Conservation (phyloP, 1,140 invertebrate genomes). For the Eriocheir sinensis region DNA sequence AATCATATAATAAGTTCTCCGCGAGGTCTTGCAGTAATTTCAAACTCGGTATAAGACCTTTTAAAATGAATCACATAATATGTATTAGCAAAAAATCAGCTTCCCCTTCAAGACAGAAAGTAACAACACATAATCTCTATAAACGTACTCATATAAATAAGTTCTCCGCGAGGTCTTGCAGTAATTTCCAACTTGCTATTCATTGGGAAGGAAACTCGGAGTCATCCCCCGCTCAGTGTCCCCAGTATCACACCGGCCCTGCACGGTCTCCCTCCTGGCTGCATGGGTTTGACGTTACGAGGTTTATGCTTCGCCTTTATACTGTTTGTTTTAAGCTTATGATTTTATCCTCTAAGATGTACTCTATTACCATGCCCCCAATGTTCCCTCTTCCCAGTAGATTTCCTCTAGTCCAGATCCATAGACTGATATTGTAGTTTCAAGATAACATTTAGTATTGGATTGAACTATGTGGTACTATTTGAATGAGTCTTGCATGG, state of each 20-base stretch:
- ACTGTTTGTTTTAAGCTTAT: background rate
- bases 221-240: background rate
- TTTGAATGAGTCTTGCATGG: background rate
- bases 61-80: no score
- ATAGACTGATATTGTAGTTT: background rate
- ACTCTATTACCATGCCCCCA: background rate
- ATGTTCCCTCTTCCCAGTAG: background rate
- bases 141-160: no score
- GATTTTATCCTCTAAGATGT: background rate
- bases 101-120: no score
- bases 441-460: no score
- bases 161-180: no score
- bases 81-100: no score
- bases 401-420: background rate
- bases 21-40: no score
- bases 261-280: background rate
- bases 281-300: background rate
- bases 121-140: no score
- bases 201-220: background rate
- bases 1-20: no score
- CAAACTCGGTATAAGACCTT: no score
- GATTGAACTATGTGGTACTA: background rate
- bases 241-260: background rate
- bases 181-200: no score
- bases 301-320: conserved; percentile 1